Percentiles rank a stretch among this genome's conserved stretches.
Conservation (phyloP, 2,888 invertebrate genomes). For the Hetaerina titia region DNA sequence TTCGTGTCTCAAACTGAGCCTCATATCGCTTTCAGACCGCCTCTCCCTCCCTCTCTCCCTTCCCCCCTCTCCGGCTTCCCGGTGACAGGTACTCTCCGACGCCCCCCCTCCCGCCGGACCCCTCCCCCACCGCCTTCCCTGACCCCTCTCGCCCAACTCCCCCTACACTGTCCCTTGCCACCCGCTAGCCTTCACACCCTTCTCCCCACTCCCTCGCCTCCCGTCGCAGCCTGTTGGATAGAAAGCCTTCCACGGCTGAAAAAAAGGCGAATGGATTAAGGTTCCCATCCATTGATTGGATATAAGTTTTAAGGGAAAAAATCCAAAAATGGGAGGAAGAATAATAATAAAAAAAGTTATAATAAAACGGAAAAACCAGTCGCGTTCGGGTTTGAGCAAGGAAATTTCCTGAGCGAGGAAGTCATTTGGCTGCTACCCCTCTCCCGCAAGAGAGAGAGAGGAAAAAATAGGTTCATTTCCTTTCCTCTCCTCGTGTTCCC, state of each 20-base stretch:
- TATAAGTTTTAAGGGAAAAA: conserved; percentile 28
- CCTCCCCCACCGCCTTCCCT: not conserved
- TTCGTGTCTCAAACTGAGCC: conserved; percentile 52
- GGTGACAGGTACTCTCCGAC: not conserved
- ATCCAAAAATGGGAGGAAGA: not conserved
- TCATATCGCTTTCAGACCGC: conserved; percentile 54
- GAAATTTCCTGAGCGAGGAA: not conserved
- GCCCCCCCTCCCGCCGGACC: not conserved
- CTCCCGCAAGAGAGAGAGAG: not conserved
- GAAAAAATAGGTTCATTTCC: not conserved
- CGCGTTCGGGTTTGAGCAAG: not conserved
- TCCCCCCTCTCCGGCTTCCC: not conserved
- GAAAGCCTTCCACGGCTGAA: not conserved
- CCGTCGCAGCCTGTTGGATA: conserved; percentile 9
- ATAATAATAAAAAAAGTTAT: not conserved
- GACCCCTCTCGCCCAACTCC: not conserved
- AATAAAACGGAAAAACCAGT: not conserved
- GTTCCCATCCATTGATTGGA: conserved; percentile 58
- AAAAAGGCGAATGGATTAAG: conserved; percentile 46
- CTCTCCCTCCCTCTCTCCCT: not conserved
- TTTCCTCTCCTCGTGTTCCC: not conserved
- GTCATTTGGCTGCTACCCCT: not conserved
- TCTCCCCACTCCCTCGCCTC: not conserved
- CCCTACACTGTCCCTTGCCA: not conserved
- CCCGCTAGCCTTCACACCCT: not conserved